Evolutionary conservation across 2,888 invertebrate species (phyloP).

Genomic region (Melangyna quadrimaculata): DNA sequence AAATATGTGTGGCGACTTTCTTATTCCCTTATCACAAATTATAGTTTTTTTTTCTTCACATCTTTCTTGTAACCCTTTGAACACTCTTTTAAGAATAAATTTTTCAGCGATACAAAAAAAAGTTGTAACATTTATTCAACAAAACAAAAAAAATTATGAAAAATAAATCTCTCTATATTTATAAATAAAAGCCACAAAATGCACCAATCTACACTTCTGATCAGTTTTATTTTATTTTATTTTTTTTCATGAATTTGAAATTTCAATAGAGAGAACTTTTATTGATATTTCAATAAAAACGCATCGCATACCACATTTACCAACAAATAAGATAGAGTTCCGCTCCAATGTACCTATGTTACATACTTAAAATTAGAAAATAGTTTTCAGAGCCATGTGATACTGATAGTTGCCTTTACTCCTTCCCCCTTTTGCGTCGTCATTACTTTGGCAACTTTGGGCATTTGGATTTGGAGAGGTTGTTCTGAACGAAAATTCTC

Average conservation of each 20-base stretch:
- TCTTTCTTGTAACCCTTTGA: background rate
- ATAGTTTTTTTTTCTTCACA: background rate
- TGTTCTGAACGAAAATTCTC: conserved; percentile 37
- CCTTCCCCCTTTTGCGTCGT: background rate
- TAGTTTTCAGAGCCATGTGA: conserved; percentile 41
- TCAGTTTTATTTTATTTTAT: background rate
- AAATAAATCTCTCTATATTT: conserved; percentile 44
- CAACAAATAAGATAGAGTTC: conserved; percentile 39
- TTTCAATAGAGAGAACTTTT: conserved; percentile 27
- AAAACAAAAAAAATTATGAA: background rate
- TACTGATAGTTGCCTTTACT: background rate
- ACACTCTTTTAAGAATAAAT: background rate
- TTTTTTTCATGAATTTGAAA: background rate
- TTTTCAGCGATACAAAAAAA: background rate
- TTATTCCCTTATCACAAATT: background rate
- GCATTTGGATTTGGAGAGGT: conserved; percentile 32
- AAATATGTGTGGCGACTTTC: background rate
- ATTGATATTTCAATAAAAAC: conserved; percentile 59
- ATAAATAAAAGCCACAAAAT: conserved; percentile 15
- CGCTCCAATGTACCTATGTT: conserved; percentile 66
- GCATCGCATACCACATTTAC: conserved; percentile 57
- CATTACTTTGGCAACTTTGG: background rate
- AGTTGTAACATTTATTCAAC: background rate
- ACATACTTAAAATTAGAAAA: conserved; percentile 71
- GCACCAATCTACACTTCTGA: conserved; percentile 31